Evolutionary conservation across 2,113 vertebrate genomes (phyloP), one percentile per base, ranked within the genome.

Genomic region (Apteryx owenii): DNA sequence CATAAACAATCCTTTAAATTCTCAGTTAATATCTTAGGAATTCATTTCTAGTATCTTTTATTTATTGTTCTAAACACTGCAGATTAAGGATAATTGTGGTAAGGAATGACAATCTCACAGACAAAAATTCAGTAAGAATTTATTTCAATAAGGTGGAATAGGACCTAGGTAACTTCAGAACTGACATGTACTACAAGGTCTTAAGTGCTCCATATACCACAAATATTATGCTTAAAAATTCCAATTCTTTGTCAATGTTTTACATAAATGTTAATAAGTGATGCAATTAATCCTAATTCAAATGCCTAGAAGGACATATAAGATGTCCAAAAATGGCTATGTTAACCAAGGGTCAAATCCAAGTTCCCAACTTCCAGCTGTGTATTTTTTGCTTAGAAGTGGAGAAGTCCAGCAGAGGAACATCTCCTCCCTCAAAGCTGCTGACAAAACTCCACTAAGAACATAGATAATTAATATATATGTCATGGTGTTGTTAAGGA

Each of bases 31-130:
- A 0, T 69, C n/a, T 92, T 79, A 92, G 88, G 77, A 96, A 95
- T 94, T 73, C 17, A 85, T 31, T 81, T 78, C 7, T 72, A 58
- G 38, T 85, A 61, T 42, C 53, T 92, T 80, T 90, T 81, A 78
- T 54, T 56, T 86, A 8, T 54, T 71, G 42, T 33, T 91, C 65
- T 61, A 65, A 95, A 60, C 44, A 89, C 38, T 31, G 71, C 53
- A 89, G 62, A 94, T 90, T 85, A 90, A 84, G 92, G 70, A 79
- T 94, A 94, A 90, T 91, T 85, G 81, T 53, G 81, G 61, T 86
- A 71, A 94, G 38, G 65, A 0, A 0, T 25, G 29, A 84, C 91
- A 90, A 94, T 95, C 31, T 81, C n/a, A 61, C 28, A n/a, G 23
- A 61, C 9, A 80, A 79, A 95, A 84, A 62, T 50, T 91, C 25